Conservation (phyloP, 2,888 invertebrate species). For the Tetropium fuscum region DNA sequence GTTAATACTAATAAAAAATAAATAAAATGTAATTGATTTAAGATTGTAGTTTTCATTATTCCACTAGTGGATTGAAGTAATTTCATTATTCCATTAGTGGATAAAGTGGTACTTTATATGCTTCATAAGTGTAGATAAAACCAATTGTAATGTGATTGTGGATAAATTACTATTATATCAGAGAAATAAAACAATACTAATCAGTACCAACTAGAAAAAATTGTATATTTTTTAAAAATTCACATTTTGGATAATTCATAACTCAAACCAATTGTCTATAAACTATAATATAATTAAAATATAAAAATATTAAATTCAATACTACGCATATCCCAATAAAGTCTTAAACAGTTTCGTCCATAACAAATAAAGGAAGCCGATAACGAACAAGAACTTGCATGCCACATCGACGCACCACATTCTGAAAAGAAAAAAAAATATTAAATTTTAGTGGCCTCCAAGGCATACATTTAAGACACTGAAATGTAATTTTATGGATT, state of each 20-base stretch:
- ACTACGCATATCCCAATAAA: constrained; percentile 20
- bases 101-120: too few relatives aligned
- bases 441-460: too few relatives aligned
- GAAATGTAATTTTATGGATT: too few relatives aligned
- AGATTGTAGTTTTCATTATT: too few relatives aligned
- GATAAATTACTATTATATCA: too few relatives aligned
- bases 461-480: too few relatives aligned
- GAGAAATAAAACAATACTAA: neutral
- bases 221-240: constrained; percentile 2
- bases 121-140: too few relatives aligned
- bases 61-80: too few relatives aligned
- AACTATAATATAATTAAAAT: neutral
- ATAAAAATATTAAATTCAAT: neutral
- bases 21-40: too few relatives aligned
- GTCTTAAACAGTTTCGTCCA: constrained; percentile 41
- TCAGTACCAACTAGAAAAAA: neutral
- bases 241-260: neutral
- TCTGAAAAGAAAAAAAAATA: constrained; percentile 47
- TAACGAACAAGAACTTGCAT: constrained; percentile 44
- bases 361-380: constrained; percentile 44
- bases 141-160: too few relatives aligned
- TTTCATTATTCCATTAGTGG: too few relatives aligned
- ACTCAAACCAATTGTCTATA: constrained; percentile 7
- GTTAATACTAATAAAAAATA: too few relatives aligned
- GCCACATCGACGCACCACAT: constrained; percentile 53